A percentile compares a stretch with the other conserved stretches of the same genome.
These are phyloP conservation scores for Augiades crinisus DNA, from an alignment of 2,888 invertebrate species.

Conservation along the genomic window DNA sequence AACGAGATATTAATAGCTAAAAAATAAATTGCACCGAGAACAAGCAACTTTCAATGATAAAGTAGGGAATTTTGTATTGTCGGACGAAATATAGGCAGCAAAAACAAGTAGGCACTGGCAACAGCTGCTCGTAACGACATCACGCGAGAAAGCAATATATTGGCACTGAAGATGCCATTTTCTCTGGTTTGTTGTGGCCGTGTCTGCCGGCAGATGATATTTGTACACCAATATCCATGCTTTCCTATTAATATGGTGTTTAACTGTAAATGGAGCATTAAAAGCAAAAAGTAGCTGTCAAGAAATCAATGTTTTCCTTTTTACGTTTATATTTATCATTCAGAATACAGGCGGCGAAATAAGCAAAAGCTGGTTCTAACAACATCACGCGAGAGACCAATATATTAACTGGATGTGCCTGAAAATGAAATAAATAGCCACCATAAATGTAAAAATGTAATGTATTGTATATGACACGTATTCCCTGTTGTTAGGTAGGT, in stretches of 20 bases:
- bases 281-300: too few species aligned
- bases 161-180: constrained; percentile 70
- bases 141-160: constrained; percentile 79
- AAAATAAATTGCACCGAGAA: constrained; percentile 30
- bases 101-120: constrained; percentile 63
- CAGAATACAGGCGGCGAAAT: too few species aligned
- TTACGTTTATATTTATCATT: too few species aligned
- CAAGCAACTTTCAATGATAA: constrained; percentile 55
- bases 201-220: constrained; percentile 2
- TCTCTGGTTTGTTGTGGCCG: constrained; percentile 47
- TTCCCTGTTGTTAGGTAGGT: too few species aligned
- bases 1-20: constrained; percentile 33
- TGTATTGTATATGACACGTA: too few species aligned
- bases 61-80: constrained; percentile 60
- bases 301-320: too few species aligned
- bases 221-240: too few species aligned
- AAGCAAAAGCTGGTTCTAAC: constrained; percentile 70
- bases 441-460: too few species aligned
- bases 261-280: too few species aligned
- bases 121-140: constrained; percentile 75
- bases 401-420: constrained; percentile 58
- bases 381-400: constrained; percentile 76
- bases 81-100: constrained; percentile 56
- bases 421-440: background rate
- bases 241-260: too few species aligned